Evolutionary conservation across 2,113 vertebrate genomes (phyloP), one percentile per base, ranked within the genome.

Genomic region (Pseudolaguvia tuberculata): DNA sequence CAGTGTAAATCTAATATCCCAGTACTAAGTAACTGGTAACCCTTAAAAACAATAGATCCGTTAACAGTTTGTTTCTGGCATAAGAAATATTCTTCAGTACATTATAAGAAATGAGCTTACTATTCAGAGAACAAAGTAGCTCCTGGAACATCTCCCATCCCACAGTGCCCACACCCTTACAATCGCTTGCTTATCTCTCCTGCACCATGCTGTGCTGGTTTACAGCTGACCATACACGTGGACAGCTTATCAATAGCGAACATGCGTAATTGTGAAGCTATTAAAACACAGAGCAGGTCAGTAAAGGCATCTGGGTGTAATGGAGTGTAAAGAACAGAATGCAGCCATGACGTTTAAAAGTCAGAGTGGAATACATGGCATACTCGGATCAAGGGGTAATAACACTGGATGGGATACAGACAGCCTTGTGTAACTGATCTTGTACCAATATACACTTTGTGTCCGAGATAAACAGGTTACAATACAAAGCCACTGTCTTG

Each of bases 151-250:
- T 70, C 56, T 45, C 55, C 42, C 27, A 48, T 59, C 27, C 42
- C 25, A 51, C n/a, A 21, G 45, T 39, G 17, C 47, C 31, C 50
- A 48, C 73, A 68, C 73, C 45, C 27, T n/a, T 15, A 53, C 59
- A 65, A 35, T 50, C 20, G 18, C n/a, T 63, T 6, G 57, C 77
- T 79, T 82, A 82, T 82, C 75, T 39, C 20, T 20, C 47, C 55
- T 42, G 42, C 55, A 75, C 20, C 2, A 73, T 27, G 72, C 51
- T 56, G 35, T 25, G 25, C 59, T 48, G 23, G 68, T 61, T 63
- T n/a, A 75, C 73, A 69, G 74, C 57, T 67, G 67, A 17, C 72
- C 53, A 58, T 62, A 78, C 39, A 63, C 51, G 48, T 63, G 5
- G 18, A 20, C 45, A 31, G 45, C 73, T 76, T 80, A 80, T 80